Conservation (phyloP, 2,797 vertebrate species). For the Arctocebus calabarensis region DNA sequence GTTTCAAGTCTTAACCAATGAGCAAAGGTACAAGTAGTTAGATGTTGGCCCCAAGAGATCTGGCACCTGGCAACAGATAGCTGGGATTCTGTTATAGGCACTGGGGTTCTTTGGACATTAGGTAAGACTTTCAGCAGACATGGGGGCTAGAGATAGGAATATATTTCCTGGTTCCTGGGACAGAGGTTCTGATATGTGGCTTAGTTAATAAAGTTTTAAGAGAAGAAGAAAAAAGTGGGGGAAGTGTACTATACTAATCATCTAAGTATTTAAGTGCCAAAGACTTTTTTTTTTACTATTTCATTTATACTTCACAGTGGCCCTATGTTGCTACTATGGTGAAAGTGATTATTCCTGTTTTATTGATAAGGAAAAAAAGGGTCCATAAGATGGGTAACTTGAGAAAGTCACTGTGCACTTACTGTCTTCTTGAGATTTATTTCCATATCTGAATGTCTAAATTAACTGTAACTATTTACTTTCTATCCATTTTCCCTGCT, state of each 20-base stretch:
- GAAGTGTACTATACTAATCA: background rate
- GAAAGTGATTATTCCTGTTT: background rate
- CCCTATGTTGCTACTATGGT: background rate
- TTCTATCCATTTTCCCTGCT: background rate
- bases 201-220: conserved; percentile 54
- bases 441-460: background rate
- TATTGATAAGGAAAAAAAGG: background rate
- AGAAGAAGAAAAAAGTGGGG: background rate
- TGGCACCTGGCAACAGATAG: background rate
- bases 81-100: background rate
- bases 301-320: background rate
- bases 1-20: background rate
- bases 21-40: background rate
- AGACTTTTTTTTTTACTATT: background rate
- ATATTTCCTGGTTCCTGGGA: background rate
- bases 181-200: background rate
- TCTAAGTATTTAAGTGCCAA: background rate
- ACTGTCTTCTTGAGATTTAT: conserved; percentile 5
- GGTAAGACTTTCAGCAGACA: conserved; percentile 32
- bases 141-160: background rate
- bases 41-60: background rate
- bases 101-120: background rate
- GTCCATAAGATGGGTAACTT: background rate
- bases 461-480: background rate
- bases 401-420: background rate